Conservation (phyloP, 53 echinoderm and acorn worm species). For the Paelopatides confundens region DNA sequence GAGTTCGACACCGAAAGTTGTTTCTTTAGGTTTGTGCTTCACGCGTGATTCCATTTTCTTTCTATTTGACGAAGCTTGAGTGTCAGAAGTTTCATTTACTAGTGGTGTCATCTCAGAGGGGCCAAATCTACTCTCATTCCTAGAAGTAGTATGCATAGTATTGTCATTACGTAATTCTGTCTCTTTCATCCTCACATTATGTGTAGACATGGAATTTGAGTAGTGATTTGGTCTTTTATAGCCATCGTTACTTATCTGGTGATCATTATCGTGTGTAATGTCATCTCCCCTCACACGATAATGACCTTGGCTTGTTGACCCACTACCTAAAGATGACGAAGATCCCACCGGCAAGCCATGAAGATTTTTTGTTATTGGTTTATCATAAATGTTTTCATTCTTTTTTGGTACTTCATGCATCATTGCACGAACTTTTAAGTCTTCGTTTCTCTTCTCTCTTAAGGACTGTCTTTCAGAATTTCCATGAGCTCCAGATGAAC, state of each 20-base stretch:
- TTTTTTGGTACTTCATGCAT: background rate
- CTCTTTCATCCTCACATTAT: background rate
- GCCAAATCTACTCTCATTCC: background rate
- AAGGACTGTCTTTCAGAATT: background rate
- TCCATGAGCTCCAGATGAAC: background rate
- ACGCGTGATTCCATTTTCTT: background rate
- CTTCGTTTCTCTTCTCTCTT: constrained; percentile 7
- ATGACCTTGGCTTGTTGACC: background rate
- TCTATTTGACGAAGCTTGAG: background rate
- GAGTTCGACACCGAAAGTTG: background rate
- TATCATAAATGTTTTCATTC: constrained; percentile 22
- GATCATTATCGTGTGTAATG: background rate
- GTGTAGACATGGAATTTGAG: background rate
- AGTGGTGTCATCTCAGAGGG: background rate
- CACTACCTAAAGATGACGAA: background rate
- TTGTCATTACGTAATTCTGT: background rate
- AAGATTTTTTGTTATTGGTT: background rate
- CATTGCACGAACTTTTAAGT: background rate
- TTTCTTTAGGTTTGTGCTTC: background rate
- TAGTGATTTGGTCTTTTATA: background rate
- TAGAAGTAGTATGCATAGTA: background rate
- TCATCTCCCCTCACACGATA: background rate
- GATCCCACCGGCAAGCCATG: background rate
- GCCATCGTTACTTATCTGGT: background rate
- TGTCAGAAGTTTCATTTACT: background rate